Evolutionary conservation across 2,888 invertebrate species (phyloP).

Genomic region (Lasioglossum villosulum): DNA sequence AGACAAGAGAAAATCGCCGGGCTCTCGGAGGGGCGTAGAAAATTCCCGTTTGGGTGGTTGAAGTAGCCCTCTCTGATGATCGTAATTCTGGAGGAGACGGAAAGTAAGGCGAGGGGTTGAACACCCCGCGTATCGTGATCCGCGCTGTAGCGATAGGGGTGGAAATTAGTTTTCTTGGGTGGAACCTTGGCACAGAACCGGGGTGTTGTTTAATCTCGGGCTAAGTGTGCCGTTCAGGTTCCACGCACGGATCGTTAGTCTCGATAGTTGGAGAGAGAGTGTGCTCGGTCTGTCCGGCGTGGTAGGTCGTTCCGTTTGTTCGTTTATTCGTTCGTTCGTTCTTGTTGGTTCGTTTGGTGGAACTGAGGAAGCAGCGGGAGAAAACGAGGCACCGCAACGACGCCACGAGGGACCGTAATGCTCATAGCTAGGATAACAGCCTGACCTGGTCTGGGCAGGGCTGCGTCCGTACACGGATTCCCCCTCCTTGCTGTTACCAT

Average conservation of each 20-base stretch:
- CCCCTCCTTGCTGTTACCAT: conserved; percentile 93
- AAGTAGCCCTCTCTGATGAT: neutral
- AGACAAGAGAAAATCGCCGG: neutral
- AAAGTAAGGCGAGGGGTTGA: neutral
- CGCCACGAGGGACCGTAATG: conserved; percentile 86
- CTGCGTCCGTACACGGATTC: conserved; percentile 87
- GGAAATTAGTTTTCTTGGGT: conserved; percentile 72
- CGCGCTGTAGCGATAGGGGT: neutral
- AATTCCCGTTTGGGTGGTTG: neutral
- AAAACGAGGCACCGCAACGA: conserved; percentile 85
- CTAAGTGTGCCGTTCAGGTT: conserved; percentile 12
- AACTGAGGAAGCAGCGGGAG: conserved; percentile 74
- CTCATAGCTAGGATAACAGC: conserved; percentile 92
- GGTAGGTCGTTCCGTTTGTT: conserved; percentile 39
- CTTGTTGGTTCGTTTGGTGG: conserved; percentile 78
- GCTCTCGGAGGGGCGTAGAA: neutral
- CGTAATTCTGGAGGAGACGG: neutral
- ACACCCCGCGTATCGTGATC: conserved; percentile 5
- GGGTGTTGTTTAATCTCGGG: conserved; percentile 14
- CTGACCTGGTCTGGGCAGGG: conserved; percentile 90
- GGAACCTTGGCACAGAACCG: conserved; percentile 12
- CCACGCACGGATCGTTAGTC: conserved; percentile 26
- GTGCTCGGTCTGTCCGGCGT: conserved; percentile 79
- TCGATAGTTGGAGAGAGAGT: conserved; percentile 8
- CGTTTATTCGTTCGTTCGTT: conserved; percentile 36